phyloP scores from a whole-genome alignment of 2,888 invertebrate genomes.

The Cybosia mesomella region DNA sequence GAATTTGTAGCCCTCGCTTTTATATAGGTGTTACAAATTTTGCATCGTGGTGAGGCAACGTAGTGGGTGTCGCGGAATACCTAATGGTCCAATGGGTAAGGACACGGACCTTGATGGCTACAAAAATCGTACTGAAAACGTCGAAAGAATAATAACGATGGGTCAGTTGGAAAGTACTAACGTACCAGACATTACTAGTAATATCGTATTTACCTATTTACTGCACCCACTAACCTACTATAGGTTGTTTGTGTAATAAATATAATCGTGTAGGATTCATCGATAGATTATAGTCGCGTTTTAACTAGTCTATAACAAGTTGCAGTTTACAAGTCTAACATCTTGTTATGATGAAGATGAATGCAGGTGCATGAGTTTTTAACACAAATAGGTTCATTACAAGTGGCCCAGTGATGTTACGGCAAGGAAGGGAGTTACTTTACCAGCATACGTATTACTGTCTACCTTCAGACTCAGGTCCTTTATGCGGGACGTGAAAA shows the following conservation, averaged over 20 bases:
- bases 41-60: conserved; percentile 84
- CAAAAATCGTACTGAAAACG: conserved; percentile 85
- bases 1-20: conserved; percentile 80
- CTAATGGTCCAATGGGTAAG: conserved; percentile 83
- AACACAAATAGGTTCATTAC: background rate
- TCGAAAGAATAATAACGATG: conserved; percentile 81
- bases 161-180: conserved; percentile 76
- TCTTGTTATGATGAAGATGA: background rate
- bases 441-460: too few species aligned
- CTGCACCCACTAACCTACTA: conserved; percentile 38
- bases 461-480: too few species aligned
- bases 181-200: conserved; percentile 49
- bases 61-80: conserved; percentile 80
- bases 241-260: conserved; percentile 18
- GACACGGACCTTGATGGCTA: conserved; percentile 84
- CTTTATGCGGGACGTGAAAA: too few species aligned
- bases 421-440: too few species aligned
- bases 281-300: background rate
- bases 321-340: background rate
- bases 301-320: background rate
- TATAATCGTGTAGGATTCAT: background rate
- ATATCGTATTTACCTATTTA: conserved; percentile 61
- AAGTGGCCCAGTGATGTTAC: too few species aligned
- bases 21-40: conserved; percentile 87
- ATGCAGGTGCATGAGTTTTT: background rate